Conservation (phyloP, 2,113 vertebrate species). For the Larimichthys polyactis region DNA sequence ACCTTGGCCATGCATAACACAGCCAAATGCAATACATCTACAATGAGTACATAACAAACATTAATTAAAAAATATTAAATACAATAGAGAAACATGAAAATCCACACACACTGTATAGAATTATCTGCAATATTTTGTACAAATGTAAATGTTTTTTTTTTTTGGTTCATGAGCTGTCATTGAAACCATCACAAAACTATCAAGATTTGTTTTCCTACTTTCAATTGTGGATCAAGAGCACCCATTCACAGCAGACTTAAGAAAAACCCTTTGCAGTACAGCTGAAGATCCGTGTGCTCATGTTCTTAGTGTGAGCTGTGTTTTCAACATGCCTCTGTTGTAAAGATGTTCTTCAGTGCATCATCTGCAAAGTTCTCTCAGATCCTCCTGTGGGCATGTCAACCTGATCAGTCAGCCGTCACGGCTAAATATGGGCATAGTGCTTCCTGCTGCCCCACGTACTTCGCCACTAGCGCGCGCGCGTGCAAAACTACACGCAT, state of each 20-base stretch:
- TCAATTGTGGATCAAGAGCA: neutral
- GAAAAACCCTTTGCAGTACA: neutral
- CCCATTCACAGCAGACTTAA: neutral
- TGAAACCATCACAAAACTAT: neutral
- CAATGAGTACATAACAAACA: neutral
- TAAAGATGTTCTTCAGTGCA: neutral
- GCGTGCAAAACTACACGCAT: slow-evolving; percentile 3
- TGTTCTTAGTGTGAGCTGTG: neutral
- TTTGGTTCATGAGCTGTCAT: neutral
- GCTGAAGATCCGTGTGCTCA: neutral
- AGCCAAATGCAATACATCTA: neutral
- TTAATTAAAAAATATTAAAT: neutral
- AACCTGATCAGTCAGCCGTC: slow-evolving; percentile 42
- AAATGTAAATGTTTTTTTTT: neutral
- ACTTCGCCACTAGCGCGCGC: slow-evolving; percentile 9
- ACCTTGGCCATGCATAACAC: slow-evolving; percentile 47
- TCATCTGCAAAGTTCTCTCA: neutral
- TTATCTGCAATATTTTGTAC: too few species aligned
- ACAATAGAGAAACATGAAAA: neutral
- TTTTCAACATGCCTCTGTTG: neutral
- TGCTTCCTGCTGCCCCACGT: slow-evolving; percentile 66
- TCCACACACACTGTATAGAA: neutral
- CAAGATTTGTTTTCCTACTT: neutral
- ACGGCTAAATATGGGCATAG: slow-evolving; percentile 66
- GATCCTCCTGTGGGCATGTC: slow-evolving; percentile 29